Evolutionary conservation across 2,113 vertebrate genomes (phyloP).

Genomic region (Xyliphius kryptos): DNA sequence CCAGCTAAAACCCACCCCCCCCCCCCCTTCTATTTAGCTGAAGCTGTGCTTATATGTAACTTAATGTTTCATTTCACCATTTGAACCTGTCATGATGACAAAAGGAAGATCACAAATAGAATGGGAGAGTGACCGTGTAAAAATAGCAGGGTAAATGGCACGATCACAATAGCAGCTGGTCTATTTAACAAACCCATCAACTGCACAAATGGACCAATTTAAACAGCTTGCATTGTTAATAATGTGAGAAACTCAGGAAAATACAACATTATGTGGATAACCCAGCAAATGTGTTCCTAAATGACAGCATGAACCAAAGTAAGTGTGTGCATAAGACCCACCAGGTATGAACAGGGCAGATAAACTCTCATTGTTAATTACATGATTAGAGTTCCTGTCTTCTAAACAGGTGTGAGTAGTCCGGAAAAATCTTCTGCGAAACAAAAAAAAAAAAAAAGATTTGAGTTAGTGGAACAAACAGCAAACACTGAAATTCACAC

Average conservation of each 20-base stretch:
- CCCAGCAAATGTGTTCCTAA: too few relatives aligned
- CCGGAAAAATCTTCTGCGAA: conserved; percentile 99
- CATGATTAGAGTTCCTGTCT: conserved; percentile 90
- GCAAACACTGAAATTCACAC: conserved; percentile 26
- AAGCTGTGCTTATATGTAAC: conserved; percentile 24
- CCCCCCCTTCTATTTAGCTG: too few relatives aligned
- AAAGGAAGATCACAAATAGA: not conserved
- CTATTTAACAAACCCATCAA: conserved; percentile 50
- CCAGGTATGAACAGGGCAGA: conserved; percentile 93
- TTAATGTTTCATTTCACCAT: conserved; percentile 33
- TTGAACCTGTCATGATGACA: conserved; percentile 32
- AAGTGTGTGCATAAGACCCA: conserved; percentile 53
- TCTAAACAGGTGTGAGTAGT: conserved; percentile 98
- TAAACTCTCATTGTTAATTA: conserved; percentile 93
- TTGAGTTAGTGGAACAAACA: conserved; percentile 28
- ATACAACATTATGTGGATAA: too few relatives aligned
- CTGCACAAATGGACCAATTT: conserved; percentile 49
- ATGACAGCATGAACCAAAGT: not conserved
- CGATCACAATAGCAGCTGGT: conserved; percentile 48
- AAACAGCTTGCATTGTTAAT: conserved; percentile 39
- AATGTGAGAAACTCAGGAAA: conserved; percentile 1
- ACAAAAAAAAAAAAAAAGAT: conserved; percentile 42
- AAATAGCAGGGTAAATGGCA: conserved; percentile 41
- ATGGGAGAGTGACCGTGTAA: conserved; percentile 7
- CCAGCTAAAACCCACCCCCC: too few relatives aligned